Evolutionary conservation across 2,113 vertebrate genomes (phyloP), one percentile per base, ranked within the genome.

Genomic region (Phyllostomus discolor): DNA sequence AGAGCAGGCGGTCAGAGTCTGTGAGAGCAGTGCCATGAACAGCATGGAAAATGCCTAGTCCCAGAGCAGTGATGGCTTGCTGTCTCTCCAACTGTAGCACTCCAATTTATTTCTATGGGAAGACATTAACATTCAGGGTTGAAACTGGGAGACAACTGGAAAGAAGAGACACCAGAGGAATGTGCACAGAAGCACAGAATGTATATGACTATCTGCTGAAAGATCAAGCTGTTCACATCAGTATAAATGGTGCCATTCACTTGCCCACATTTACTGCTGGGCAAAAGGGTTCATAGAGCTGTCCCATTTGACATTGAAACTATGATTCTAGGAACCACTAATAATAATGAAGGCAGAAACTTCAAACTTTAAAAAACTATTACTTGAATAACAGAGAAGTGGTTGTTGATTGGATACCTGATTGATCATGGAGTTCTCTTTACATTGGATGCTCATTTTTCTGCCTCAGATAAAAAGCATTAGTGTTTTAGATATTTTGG

Each of bases 341-440:
- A 98, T 98, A 98, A 90, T 1, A 98, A 98, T 0, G 98, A 99
- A 28, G 98, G 97, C 4, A 98, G 98, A 73, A 98, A 95, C 98
- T 98, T 98, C 97, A 99, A 99, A 88, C 98, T 99, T 90, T 96
- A 99, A 95, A 99, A 99, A 66, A 99, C 99, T 35, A 99, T 99
- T 33, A 98, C 95, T 99, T 98, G 0, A 99, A 99, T 95, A 99
- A 98, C 97, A 98, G 99, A 88, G 99, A 99, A 98, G 99, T 99
- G 95, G 99, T 99, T 95, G 99, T 99, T 70, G 99, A 99, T 93
- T 99, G 99, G 99, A 98, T 99, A 98, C 98, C 99, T 95, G 99
- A 99, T 90, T 98, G 99, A 64, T 98, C 98, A 6, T 98, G 98
- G 93, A 99, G 98, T 94, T 98, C 98, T 94, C 97, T 99, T 75